Evolutionary conservation across 2,797 vertebrate genomes (phyloP).

Genomic region (Enteromius argenteus): DNA sequence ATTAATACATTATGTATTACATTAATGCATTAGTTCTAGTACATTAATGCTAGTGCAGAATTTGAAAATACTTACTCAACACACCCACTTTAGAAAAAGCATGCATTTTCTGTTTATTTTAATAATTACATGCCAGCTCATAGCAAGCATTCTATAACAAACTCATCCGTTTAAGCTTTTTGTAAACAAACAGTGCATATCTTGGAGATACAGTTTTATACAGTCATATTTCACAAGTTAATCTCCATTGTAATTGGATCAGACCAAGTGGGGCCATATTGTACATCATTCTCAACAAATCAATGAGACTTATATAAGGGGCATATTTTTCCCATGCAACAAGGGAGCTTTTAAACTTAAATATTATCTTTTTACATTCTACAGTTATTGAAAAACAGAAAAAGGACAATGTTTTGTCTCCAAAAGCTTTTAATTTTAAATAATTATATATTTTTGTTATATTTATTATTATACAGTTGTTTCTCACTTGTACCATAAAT

Average conservation of each 20-base stretch:
- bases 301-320: not conserved
- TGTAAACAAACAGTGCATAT: not conserved
- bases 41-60: not conserved
- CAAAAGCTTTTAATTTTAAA: not conserved
- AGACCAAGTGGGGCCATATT: not conserved
- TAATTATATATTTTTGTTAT: too few relatives aligned
- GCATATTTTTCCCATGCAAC: not conserved
- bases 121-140: not conserved
- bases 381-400: not conserved
- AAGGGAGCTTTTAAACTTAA: not conserved
- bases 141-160: not conserved
- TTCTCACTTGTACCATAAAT: not conserved
- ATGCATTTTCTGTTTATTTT: not conserved
- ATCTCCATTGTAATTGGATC: not conserved
- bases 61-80: not conserved
- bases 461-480: not conserved
- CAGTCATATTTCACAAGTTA: not conserved
- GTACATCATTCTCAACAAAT: not conserved
- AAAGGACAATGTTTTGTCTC: not conserved
- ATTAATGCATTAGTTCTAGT: too few relatives aligned
- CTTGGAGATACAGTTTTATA: not conserved
- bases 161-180: not conserved
- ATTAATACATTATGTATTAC: too few relatives aligned
- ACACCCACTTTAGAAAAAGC: not conserved
- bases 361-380: not conserved